Evolutionary conservation across 2,113 vertebrate genomes (phyloP).

Genomic region (Plestiodon gilberti): DNA sequence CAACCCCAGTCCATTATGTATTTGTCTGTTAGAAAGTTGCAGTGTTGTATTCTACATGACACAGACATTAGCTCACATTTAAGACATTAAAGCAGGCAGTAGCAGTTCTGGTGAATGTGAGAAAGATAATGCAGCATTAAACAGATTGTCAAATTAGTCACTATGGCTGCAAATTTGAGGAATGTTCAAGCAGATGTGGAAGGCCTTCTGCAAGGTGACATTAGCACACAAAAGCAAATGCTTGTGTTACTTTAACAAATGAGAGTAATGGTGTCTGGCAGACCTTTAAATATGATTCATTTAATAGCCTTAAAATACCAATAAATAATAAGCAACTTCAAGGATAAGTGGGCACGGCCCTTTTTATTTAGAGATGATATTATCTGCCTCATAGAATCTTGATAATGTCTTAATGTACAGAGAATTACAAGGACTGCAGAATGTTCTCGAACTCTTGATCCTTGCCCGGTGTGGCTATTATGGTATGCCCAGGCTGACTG

Average conservation of each 20-base stretch:
- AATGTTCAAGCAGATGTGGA: not conserved
- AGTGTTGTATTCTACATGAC: fast-evolving
- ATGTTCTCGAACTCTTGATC: not conserved
- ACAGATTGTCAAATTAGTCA: constrained; percentile 13
- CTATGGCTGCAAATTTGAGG: not conserved
- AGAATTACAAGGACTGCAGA: constrained; percentile 8
- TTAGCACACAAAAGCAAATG: constrained; percentile 34
- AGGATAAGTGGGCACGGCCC: constrained; percentile 40
- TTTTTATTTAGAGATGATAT: constrained; percentile 37
- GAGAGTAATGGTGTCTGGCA: constrained; percentile 34
- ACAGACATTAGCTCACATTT: not conserved
- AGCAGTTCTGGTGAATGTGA: not conserved
- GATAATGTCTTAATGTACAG: constrained; percentile 33
- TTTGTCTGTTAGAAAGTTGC: not conserved
- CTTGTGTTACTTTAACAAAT: constrained; percentile 52
- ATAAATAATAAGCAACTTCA: constrained; percentile 56
- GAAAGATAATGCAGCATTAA: not conserved
- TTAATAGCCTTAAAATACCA: constrained; percentile 42
- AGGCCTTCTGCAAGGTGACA: constrained; percentile 43
- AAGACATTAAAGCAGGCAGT: not conserved
- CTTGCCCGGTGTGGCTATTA: no score
- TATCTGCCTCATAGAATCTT: constrained; percentile 22
- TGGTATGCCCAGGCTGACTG: no score
- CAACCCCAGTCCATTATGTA: not conserved
- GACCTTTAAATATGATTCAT: constrained; percentile 43